Conservation (phyloP, 2,113 vertebrate genomes). For the Ramphastos sulfuratus region DNA sequence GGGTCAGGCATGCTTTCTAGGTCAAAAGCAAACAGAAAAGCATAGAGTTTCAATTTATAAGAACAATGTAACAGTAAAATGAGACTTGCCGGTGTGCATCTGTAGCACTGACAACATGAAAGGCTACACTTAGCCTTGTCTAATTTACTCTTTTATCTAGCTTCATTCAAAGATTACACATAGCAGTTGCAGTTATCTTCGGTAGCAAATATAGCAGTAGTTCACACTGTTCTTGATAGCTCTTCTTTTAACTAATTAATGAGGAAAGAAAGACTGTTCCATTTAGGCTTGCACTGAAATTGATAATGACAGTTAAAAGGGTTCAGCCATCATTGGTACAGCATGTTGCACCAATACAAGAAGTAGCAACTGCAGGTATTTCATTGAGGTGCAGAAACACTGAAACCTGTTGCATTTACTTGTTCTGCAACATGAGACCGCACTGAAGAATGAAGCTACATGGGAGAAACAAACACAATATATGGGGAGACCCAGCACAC, state of each 20-base stretch:
- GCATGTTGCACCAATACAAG: background rate
- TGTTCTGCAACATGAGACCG: background rate
- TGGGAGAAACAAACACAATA: background rate
- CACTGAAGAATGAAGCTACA: background rate
- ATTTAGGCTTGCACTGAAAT: background rate
- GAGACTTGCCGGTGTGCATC: background rate
- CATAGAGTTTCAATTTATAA: background rate
- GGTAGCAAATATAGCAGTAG: background rate
- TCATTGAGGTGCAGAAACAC: background rate
- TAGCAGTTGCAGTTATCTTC: background rate
- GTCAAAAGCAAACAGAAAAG: background rate
- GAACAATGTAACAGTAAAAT: background rate
- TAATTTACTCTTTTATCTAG: background rate
- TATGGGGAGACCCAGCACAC: background rate
- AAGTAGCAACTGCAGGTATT: background rate
- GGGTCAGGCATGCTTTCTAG: background rate
- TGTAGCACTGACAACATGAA: background rate
- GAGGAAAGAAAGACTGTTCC: background rate
- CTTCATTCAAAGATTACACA: background rate
- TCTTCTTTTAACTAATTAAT: background rate
- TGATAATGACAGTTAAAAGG: background rate
- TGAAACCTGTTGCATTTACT: background rate
- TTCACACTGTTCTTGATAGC: background rate
- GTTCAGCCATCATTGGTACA: accelerated
- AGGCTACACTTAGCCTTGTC: background rate